Conservation (phyloP, 2,888 invertebrate genomes). For the Pandemis heparana region DNA sequence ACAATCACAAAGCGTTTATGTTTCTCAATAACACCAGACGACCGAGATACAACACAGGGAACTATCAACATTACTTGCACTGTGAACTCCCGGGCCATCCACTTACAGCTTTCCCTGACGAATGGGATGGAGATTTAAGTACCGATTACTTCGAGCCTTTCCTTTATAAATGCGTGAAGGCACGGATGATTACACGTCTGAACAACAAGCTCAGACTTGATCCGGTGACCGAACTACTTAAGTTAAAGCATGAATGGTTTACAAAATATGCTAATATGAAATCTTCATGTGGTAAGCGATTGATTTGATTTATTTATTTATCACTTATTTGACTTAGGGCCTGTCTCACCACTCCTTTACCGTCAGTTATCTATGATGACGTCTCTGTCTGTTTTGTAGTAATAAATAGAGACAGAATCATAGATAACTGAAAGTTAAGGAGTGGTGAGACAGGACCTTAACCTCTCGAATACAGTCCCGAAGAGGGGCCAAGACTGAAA, state of each 20-base stretch:
- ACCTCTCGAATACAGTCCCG: too few relatives aligned
- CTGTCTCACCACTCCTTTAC: too few relatives aligned
- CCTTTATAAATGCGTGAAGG: conserved; percentile 66
- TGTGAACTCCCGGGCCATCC: conserved; percentile 64
- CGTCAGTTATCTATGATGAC: too few relatives aligned
- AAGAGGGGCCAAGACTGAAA: too few relatives aligned
- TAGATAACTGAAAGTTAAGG: too few relatives aligned
- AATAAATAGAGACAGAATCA: too few relatives aligned
- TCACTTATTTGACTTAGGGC: too few relatives aligned
- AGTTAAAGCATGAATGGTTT: conserved; percentile 67
- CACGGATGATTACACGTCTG: conserved; percentile 65
- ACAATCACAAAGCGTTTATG: conserved; percentile 58
- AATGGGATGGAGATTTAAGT: conserved; percentile 73
- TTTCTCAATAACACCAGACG: conserved; percentile 60
- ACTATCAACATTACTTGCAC: conserved; percentile 51
- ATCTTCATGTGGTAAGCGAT: conserved; percentile 36
- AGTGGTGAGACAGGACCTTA: too few relatives aligned
- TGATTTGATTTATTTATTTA: too few relatives aligned
- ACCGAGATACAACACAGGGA: conserved; percentile 49
- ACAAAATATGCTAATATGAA: conserved; percentile 45
- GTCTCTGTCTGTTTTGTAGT: too few relatives aligned
- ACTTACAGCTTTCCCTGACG: conserved; percentile 62
- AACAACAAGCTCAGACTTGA: conserved; percentile 60
- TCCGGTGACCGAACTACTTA: conserved; percentile 65
- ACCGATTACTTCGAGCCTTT: conserved; percentile 71